Evolutionary conservation across 2,888 invertebrate genomes (phyloP).

Genomic region (Amphiduros pacificus): DNA sequence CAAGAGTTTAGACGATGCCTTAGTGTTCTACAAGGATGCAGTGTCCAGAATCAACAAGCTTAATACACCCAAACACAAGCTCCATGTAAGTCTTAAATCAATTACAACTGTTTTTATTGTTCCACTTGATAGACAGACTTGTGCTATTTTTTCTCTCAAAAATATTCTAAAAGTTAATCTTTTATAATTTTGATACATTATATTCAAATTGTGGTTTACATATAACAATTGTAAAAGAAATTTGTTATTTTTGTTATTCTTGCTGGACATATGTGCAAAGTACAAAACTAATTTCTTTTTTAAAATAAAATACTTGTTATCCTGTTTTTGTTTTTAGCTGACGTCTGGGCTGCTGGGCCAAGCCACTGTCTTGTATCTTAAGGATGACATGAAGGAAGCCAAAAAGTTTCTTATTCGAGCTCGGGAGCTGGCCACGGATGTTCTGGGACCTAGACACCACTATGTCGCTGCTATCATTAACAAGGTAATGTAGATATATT

Average conservation of each 20-base stretch:
- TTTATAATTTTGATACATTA: too few species aligned
- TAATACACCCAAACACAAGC: neutral
- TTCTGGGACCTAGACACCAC: constrained; percentile 41
- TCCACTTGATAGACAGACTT: too few species aligned
- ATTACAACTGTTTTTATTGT: too few species aligned
- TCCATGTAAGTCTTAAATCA: constrained; percentile 10
- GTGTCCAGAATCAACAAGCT: constrained; percentile 35
- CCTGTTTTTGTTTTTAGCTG: constrained; percentile 29
- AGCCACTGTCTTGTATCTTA: constrained; percentile 34
- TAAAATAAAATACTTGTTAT: too few species aligned
- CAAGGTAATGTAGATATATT: constrained; percentile 28
- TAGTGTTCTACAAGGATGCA: constrained; percentile 35
- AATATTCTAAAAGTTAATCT: too few species aligned
- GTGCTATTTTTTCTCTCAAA: too few species aligned
- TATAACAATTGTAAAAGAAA: too few species aligned
- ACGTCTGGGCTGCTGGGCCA: constrained; percentile 39
- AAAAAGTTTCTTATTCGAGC: constrained; percentile 37
- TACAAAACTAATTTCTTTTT: too few species aligned
- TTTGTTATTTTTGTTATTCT: too few species aligned
- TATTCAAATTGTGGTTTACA: too few species aligned
- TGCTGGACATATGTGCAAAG: too few species aligned
- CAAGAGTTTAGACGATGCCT: constrained; percentile 32
- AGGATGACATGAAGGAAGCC: constrained; percentile 35
- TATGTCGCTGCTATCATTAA: constrained; percentile 41
- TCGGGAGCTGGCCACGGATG: constrained; percentile 37